Evolutionary conservation across 2,888 invertebrate genomes (phyloP).

Genomic region (Catotricha subobsoleta): DNA sequence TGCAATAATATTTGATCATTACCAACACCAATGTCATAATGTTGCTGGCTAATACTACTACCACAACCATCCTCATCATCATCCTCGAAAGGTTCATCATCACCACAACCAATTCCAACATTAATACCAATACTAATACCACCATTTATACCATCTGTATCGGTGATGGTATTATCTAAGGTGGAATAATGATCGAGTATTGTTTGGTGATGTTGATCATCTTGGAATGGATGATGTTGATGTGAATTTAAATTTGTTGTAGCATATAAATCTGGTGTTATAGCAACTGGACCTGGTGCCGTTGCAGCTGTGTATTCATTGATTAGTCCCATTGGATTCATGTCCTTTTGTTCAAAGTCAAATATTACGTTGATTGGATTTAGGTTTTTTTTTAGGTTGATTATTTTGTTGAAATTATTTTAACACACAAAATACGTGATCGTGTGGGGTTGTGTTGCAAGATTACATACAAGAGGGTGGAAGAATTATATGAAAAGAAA

Average conservation of each 20-base stretch:
- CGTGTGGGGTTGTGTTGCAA: not conserved
- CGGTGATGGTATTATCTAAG: not conserved
- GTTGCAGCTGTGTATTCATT: constrained; percentile 25
- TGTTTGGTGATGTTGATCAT: constrained; percentile 5
- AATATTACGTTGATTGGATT: not conserved
- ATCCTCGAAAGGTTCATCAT: not conserved
- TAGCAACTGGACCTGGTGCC: constrained; percentile 2
- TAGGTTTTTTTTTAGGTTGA: not conserved
- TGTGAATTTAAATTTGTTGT: not conserved
- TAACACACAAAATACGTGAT: not conserved
- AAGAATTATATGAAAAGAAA: not conserved
- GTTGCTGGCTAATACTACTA: not conserved
- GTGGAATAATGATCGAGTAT: constrained; percentile 3
- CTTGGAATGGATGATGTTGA: no score
- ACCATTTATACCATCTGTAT: not conserved
- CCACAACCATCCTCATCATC: constrained; percentile 2
- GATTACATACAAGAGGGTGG: not conserved
- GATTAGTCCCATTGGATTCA: constrained; percentile 31
- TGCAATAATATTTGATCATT: not conserved
- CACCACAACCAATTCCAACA: not conserved
- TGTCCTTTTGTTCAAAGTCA: constrained; percentile 19
- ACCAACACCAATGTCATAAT: not conserved
- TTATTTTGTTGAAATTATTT: not conserved
- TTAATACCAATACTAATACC: not conserved
- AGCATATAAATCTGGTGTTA: constrained; percentile 1